A percentile compares a stretch with the other conserved stretches of the same genome.
These are phyloP conservation scores for Anguilla obscura DNA, from an alignment of 2,797 vertebrate genomes.

Conservation along the genomic window DNA sequence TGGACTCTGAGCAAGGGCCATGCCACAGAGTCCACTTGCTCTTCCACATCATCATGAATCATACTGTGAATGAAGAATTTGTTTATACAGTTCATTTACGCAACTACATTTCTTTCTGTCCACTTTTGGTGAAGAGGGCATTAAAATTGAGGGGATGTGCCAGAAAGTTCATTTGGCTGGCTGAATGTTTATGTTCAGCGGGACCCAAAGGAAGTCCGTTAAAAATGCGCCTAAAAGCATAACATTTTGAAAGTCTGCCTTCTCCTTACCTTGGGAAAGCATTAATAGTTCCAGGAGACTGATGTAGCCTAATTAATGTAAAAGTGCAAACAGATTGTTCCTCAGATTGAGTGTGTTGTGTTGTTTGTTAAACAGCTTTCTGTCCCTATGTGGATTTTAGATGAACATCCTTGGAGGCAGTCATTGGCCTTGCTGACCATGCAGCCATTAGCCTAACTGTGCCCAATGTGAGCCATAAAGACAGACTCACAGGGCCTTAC, in stretches of 20 bases:
- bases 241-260: neutral
- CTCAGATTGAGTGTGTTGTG: neutral
- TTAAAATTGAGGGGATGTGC: neutral
- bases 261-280: neutral
- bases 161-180: neutral
- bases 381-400: neutral
- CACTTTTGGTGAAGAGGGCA: neutral
- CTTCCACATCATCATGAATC: neutral
- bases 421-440: neutral
- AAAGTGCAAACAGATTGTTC: neutral
- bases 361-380: neutral
- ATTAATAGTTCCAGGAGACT: neutral
- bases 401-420: neutral
- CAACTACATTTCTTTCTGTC: neutral
- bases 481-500: neutral
- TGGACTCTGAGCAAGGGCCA: neutral
- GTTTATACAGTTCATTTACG: neutral
- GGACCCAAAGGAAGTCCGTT: neutral
- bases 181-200: neutral
- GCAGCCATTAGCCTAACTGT: neutral
- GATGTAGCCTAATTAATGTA: neutral
- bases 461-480: neutral
- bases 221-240: neutral
- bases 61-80: neutral
- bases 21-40: neutral